Base-by-base conservation (phyloP, 2,797 vertebrate genomes). In the Tauraco hartlaubi region DNA sequence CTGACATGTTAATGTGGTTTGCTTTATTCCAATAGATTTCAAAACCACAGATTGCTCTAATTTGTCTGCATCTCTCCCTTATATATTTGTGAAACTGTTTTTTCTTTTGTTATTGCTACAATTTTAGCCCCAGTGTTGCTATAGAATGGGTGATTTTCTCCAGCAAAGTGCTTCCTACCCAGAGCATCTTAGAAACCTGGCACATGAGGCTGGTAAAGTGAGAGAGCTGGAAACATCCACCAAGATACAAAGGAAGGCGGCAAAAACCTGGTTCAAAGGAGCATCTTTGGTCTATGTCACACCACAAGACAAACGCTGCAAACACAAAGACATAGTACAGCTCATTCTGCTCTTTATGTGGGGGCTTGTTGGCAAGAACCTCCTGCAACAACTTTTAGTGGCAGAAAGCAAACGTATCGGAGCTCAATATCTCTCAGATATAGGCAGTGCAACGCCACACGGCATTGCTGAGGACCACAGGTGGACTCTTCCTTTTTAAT, bases 41-140 rank as follows among this genome's bases (percentile, higher is more conserved):
- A 84, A 94, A 95, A 73, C 85, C 88, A 93, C 93, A 84, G 73
- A 73, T 90, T 82, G 55, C 20, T 92, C 71, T 94, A 62, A 84
- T 90, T 66, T 90, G 43, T 29, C 85, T 84, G 58, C 64, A 72
- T 62, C 77, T 88, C 83, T 87, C 80, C 31, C 54, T 58, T 62
- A 49, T 41, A 56, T 11, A 28, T 64, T 71, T 76, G 66, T 90
- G 73, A 90, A 85, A 62, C 43, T 51, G 28, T 0, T 31, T 92
- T 95, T 80, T 86, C 69, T 94, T 68, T 72, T 68, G 46, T 72
- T 88, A 41, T 18, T 75, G 39, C 61, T 90, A 12, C 43, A 37
- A 3, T 71, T 93, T 90, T 26, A 90, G 73, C n/a, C 39, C 5
- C 11, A 54, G 13, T 12, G n/a, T 67, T 74, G 37, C 63, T 83